These are phyloP conservation scores for Drosophila ananassae DNA, from an alignment of 1,140 invertebrate genomes.

Conservation along the genomic window DNA sequence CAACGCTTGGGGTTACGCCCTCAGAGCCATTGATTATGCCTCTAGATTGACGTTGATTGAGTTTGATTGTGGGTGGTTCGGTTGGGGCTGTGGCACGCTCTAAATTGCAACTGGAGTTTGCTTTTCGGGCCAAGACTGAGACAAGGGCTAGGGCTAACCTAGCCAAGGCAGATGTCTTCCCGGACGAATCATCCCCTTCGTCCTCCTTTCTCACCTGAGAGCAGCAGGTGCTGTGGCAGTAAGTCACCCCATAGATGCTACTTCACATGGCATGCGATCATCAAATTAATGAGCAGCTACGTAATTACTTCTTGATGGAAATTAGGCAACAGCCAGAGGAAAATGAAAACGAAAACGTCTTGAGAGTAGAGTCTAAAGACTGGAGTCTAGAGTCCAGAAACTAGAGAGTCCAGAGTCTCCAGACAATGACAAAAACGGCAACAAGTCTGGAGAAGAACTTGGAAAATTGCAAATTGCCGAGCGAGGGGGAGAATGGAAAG, in stretches of 20 bases:
- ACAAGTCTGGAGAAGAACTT: slow-evolving; percentile 12
- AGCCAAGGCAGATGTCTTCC: slow-evolving; percentile 12
- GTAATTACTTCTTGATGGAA: slow-evolving; percentile 81
- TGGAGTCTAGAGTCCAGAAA: slow-evolving; percentile 8
- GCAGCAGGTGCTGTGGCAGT: slow-evolving; percentile 17
- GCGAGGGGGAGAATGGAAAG: slow-evolving; percentile 40
- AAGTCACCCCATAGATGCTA: not conserved
- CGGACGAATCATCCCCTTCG: not conserved
- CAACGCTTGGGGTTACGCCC: slow-evolving; percentile 32
- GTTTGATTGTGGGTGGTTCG: slow-evolving; percentile 36
- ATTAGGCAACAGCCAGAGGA: slow-evolving; percentile 55
- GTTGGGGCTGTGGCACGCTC: slow-evolving; percentile 21
- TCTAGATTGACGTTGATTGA: slow-evolving; percentile 38
- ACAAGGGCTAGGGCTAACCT: not conserved
- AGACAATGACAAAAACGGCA: slow-evolving; percentile 14
- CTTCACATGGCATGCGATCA: slow-evolving; percentile 73
- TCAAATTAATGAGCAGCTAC: slow-evolving; percentile 78
- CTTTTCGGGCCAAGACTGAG: too few species aligned
- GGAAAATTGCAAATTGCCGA: slow-evolving; percentile 20
- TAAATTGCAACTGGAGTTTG: slow-evolving; percentile 30
- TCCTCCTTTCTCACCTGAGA: not conserved
- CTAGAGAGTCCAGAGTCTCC: not conserved
- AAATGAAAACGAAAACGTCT: slow-evolving; percentile 51
- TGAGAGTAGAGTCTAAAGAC: slow-evolving; percentile 29
- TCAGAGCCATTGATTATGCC: slow-evolving; percentile 30